Conservation (phyloP, 1,140 invertebrate species). For the Euglossa dilemma region DNA sequence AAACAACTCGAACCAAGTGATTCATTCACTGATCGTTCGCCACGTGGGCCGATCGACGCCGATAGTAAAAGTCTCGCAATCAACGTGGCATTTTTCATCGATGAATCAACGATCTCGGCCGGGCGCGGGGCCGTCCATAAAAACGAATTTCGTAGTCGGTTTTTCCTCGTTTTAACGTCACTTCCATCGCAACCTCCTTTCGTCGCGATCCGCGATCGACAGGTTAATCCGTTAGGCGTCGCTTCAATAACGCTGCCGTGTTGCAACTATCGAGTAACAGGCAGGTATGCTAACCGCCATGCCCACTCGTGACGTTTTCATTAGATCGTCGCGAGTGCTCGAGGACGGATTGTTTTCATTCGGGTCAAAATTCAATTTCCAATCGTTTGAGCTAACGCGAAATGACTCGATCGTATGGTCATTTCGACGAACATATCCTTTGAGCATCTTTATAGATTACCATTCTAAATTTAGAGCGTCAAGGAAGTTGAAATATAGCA, state of each 20-base stretch:
- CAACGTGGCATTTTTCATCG: slow-evolving; percentile 13
- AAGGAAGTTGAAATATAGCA: too few relatives aligned
- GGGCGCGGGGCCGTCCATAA: not conserved
- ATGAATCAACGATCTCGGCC: slow-evolving; percentile 47
- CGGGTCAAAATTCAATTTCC: not conserved
- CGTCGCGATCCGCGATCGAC: slow-evolving; percentile 8
- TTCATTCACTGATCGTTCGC: slow-evolving; percentile 43
- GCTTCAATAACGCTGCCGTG: slow-evolving; percentile 26
- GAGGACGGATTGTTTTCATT: slow-evolving; percentile 8
- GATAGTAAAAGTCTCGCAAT: slow-evolving; percentile 42
- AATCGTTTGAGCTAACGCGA: not conserved
- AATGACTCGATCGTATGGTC: not conserved
- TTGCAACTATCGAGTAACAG: slow-evolving; percentile 24
- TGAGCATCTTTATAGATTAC: too few relatives aligned
- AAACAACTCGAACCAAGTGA: slow-evolving; percentile 24
- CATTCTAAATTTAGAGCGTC: too few relatives aligned
- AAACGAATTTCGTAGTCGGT: slow-evolving; percentile 29
- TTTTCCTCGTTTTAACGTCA: slow-evolving; percentile 14
- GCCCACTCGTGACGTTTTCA: slow-evolving; percentile 13
- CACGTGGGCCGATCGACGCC: not conserved
- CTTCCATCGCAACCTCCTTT: slow-evolving; percentile 10
- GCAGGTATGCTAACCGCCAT: slow-evolving; percentile 8
- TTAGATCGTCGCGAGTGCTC: not conserved
- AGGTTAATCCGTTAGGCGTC: slow-evolving; percentile 42
- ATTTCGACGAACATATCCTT: not conserved